Evolutionary conservation across 2,113 vertebrate species (phyloP).

Genomic region (Nibea albiflora): DNA sequence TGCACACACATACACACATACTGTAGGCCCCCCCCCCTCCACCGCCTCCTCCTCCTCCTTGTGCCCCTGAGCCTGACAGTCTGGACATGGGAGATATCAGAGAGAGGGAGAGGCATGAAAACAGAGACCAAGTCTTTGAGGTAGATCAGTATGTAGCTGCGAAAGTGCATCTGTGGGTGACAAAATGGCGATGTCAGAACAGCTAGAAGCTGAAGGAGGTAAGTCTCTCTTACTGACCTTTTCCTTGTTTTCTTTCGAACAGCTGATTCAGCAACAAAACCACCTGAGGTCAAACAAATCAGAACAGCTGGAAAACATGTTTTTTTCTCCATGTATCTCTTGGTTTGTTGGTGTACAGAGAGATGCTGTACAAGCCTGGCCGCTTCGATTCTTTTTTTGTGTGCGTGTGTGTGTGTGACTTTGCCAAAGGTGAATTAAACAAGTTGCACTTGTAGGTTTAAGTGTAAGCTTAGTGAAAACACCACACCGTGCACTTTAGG

Average conservation of each 20-base stretch:
- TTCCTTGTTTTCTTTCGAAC: conserved; percentile 27
- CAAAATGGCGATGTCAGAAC: conserved; percentile 78
- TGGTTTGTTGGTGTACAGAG: neutral
- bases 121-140: conserved; percentile 59
- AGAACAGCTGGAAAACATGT: neutral
- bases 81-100: conserved; percentile 84
- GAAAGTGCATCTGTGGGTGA: conserved; percentile 65
- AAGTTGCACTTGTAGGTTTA: conserved; percentile 63
- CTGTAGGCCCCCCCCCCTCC: conserved; percentile 51
- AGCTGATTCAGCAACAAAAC: conserved; percentile 7
- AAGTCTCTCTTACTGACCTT: conserved; percentile 54
- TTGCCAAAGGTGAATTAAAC: conserved; percentile 54
- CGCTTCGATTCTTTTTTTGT: neutral
- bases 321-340: conserved; percentile 8
- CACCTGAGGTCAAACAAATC: conserved; percentile 10
- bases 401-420: conserved; percentile 5
- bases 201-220: conserved; percentile 75
- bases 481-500: conserved; percentile 44
- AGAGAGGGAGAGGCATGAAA: conserved; percentile 68
- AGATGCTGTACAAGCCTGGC: neutral
- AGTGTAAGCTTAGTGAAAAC: conserved; percentile 59
- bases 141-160: conserved; percentile 65
- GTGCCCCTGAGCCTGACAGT: conserved; percentile 78
- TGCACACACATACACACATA: conserved; percentile 27
- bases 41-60: conserved; percentile 33